Evolutionary conservation across 2,797 vertebrate genomes (phyloP).

Genomic region (Loriculus beryllinus): DNA sequence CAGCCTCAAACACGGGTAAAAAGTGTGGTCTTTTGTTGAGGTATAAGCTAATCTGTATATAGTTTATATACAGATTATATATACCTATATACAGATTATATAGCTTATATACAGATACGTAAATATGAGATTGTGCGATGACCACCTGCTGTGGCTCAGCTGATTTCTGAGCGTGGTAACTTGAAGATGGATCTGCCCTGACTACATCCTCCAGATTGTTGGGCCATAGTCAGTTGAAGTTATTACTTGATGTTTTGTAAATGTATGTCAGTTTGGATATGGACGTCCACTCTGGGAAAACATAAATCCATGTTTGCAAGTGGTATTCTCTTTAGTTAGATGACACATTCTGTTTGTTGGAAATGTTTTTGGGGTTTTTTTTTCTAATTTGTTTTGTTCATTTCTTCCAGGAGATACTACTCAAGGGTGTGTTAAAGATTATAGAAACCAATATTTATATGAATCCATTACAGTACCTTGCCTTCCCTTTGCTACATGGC

Average conservation of each 20-base stretch:
- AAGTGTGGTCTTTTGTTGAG: not conserved
- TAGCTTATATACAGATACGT: too few relatives aligned
- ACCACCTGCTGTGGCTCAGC: not conserved
- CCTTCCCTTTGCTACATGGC: slow-evolving; percentile 82
- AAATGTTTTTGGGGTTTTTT: not conserved
- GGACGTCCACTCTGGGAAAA: not conserved
- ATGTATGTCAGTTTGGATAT: not conserved
- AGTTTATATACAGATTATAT: too few relatives aligned
- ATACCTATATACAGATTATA: too few relatives aligned
- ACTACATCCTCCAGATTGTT: not conserved
- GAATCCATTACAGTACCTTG: slow-evolving; percentile 87
- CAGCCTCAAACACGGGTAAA: not conserved
- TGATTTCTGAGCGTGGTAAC: not conserved
- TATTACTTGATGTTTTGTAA: not conserved
- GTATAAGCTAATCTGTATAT: not conserved
- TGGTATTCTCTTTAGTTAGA: not conserved
- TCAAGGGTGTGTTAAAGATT: slow-evolving; percentile 88
- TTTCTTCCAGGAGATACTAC: slow-evolving; percentile 85
- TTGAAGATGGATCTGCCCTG: not conserved
- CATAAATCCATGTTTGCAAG: not conserved
- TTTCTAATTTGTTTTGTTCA: not conserved
- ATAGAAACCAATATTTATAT: slow-evolving; percentile 82
- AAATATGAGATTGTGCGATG: not conserved
- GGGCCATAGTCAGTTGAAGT: not conserved
- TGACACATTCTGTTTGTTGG: not conserved